phyloP scores from a whole-genome alignment of 1,140 invertebrate species.

The Drosophila sproati region DNA sequence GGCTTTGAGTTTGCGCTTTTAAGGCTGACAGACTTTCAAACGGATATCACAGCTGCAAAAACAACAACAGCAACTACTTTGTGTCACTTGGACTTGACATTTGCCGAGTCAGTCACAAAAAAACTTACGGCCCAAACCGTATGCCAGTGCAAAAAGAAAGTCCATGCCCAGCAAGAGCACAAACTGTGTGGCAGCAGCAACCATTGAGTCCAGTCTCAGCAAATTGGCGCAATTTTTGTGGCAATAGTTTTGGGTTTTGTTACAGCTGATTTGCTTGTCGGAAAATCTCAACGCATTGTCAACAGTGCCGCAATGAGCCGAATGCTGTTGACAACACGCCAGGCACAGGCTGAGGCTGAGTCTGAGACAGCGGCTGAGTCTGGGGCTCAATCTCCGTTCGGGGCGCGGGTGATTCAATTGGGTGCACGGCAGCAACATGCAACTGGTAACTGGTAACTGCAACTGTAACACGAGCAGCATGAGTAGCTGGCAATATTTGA shows the following conservation, averaged over 20 bases:
- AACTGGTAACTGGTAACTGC: conserved; percentile 42
- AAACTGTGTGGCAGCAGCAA: conserved; percentile 18
- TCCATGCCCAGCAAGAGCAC: conserved; percentile 24
- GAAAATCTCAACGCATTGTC: conserved; percentile 83
- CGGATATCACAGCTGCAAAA: background rate
- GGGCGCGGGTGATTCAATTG: conserved; percentile 33
- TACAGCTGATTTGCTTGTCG: conserved; percentile 76
- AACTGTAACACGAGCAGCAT: conserved; percentile 78
- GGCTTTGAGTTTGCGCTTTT: conserved; percentile 38
- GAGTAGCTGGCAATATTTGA: conserved; percentile 75
- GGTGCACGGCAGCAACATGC: conserved; percentile 50
- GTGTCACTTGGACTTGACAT: conserved; percentile 52
- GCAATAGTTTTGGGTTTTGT: conserved; percentile 36
- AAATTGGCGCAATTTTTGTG: conserved; percentile 71
- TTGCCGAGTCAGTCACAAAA: conserved; percentile 14
- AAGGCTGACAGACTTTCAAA: conserved; percentile 33
- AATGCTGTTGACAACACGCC: conserved; percentile 66
- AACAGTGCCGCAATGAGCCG: conserved; percentile 43
- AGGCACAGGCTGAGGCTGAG: conserved; percentile 7
- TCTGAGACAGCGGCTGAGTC: no score
- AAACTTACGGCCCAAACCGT: background rate
- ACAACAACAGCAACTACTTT: conserved; percentile 46
- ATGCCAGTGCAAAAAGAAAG: conserved; percentile 54
- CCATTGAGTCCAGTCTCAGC: conserved; percentile 45
- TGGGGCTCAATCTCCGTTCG: background rate